These are phyloP conservation scores for Ormyrus rosae DNA, from an alignment of 2,888 invertebrate genomes.

Conservation along the genomic window DNA sequence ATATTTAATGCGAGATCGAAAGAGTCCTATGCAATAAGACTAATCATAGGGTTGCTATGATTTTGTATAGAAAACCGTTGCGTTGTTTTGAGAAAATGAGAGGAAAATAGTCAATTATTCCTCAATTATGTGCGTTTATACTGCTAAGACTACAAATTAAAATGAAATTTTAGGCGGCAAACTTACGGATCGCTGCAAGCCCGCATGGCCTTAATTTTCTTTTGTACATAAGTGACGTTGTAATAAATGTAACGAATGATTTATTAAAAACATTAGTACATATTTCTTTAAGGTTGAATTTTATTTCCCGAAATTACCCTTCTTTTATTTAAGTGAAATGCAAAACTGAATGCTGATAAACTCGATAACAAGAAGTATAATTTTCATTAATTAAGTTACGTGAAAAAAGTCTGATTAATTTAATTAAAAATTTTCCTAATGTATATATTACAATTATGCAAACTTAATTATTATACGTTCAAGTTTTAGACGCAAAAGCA, in stretches of 20 bases:
- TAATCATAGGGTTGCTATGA: slow-evolving; percentile 51
- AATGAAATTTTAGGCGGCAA: slow-evolving; percentile 64
- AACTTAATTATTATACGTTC: no score
- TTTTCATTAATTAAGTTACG: no score
- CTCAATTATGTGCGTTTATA: slow-evolving; percentile 60
- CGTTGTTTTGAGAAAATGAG: slow-evolving; percentile 63
- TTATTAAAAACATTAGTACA: slow-evolving; percentile 35
- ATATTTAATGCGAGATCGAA: slow-evolving; percentile 64
- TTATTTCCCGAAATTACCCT: slow-evolving; percentile 5
- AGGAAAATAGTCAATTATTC: slow-evolving; percentile 73
- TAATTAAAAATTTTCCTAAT: no score
- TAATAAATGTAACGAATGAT: slow-evolving; percentile 75
- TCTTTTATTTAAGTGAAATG: no score
- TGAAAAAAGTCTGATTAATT: no score
- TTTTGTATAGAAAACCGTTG: slow-evolving; percentile 49
- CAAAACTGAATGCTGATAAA: no score
- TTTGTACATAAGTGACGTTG: slow-evolving; percentile 72
- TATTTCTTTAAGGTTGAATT: no score
- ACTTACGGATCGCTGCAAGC: slow-evolving; percentile 63
- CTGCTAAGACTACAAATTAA: slow-evolving; percentile 49
- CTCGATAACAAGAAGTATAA: no score
- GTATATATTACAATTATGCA: no score
- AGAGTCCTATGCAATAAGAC: slow-evolving; percentile 52
- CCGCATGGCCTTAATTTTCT: slow-evolving; percentile 64
- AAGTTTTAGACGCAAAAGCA: no score